Evolutionary conservation across 2,888 invertebrate species (phyloP).

Genomic region (Heliconius aoede): DNA sequence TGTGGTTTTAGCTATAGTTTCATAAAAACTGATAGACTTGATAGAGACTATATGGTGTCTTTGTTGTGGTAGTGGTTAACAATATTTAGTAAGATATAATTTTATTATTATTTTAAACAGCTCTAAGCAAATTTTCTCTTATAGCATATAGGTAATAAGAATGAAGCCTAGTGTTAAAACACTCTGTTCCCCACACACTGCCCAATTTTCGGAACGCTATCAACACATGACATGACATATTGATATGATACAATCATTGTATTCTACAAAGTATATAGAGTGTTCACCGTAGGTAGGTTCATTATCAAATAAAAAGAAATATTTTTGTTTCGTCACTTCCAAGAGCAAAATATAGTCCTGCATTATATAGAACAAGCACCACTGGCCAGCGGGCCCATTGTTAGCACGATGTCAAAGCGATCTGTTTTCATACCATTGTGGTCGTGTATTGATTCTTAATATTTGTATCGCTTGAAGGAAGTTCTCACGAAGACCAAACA

Average conservation of each 20-base stretch:
- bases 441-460: conserved; percentile 21
- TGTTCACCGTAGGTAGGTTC: no score
- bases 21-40: not conserved
- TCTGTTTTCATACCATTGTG: conserved; percentile 15
- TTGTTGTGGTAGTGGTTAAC: no score
- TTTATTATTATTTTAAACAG: no score
- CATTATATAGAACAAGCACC: not conserved
- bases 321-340: not conserved
- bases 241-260: not conserved
- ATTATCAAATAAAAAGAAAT: not conserved
- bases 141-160: no score
- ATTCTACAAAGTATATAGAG: not conserved
- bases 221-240: no score
- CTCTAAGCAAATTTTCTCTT: no score
- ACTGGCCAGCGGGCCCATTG: conserved; percentile 5
- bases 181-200: no score
- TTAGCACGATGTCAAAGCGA: not conserved
- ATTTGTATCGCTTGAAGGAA: conserved; percentile 7
- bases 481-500: conserved; percentile 15
- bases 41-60: not conserved
- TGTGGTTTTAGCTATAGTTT: conserved; percentile 3
- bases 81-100: not conserved
- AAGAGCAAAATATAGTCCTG: not conserved
- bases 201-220: no score
- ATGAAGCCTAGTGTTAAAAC: no score